phyloP scores from a whole-genome alignment of 2,113 vertebrate species.

The Gallinago undulata region DNA sequence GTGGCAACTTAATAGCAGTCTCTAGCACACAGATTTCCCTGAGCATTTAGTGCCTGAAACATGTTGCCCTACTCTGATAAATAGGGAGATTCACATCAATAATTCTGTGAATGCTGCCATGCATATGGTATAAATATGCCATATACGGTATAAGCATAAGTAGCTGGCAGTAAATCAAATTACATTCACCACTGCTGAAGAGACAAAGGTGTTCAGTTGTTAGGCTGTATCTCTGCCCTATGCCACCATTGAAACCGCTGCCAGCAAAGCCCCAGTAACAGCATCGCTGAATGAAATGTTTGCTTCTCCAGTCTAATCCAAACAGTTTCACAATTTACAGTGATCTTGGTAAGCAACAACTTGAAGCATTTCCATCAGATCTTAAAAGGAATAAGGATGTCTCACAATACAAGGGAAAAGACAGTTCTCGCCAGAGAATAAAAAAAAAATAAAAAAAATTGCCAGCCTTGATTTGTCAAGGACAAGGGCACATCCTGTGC shows the following conservation, averaged over 20 bases:
- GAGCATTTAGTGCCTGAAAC: neutral
- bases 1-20: neutral
- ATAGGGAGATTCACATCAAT: conserved; percentile 24
- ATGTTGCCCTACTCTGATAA: neutral
- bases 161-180: neutral
- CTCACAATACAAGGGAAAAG: neutral
- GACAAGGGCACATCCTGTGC: conserved; percentile 10
- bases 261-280: neutral
- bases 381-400: neutral
- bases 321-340: neutral
- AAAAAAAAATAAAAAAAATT: neutral
- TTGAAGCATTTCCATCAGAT: neutral
- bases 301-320: neutral
- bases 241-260: neutral
- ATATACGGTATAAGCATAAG: neutral
- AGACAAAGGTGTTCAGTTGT: neutral
- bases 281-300: neutral
- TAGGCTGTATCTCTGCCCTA: neutral
- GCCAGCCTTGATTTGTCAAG: neutral
- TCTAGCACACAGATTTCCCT: neutral
- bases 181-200: neutral
- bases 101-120: neutral
- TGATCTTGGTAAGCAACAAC: neutral
- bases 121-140: neutral
- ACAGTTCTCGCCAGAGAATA: neutral